These are phyloP conservation scores for Gila robusta DNA, from an alignment of 2,797 vertebrate species.

Conservation along the genomic window DNA sequence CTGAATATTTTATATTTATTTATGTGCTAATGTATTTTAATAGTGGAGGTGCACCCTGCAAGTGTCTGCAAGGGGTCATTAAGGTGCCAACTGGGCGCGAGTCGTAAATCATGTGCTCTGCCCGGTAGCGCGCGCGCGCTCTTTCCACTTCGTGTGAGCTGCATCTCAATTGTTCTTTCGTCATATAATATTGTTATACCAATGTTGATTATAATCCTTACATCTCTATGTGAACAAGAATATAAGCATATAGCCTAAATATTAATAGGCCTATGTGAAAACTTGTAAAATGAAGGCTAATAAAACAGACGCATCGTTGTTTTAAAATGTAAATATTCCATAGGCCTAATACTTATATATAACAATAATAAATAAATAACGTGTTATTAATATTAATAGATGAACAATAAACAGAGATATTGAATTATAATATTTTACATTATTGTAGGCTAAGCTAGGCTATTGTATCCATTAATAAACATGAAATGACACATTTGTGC, in stretches of 20 bases:
- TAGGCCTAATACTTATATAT: no score
- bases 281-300: background rate
- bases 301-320: background rate
- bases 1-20: background rate
- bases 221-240: background rate
- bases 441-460: background rate
- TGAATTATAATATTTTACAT: background rate
- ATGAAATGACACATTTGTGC: conserved; percentile 3
- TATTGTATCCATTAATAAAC: background rate
- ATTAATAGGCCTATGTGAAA: background rate
- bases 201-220: background rate
- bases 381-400: background rate
- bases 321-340: background rate
- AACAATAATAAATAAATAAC: no score
- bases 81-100: background rate
- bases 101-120: conserved; percentile 6
- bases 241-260: background rate
- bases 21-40: background rate
- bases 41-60: background rate
- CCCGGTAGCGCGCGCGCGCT: background rate
- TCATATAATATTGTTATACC: background rate
- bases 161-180: conserved; percentile 8
- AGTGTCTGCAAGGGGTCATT: conserved; percentile 9
- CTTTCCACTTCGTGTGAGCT: background rate
- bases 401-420: background rate